These are phyloP conservation scores for Montipora foliosa DNA, from an alignment of 64 coral and sea anemone species.

Conservation along the genomic window DNA sequence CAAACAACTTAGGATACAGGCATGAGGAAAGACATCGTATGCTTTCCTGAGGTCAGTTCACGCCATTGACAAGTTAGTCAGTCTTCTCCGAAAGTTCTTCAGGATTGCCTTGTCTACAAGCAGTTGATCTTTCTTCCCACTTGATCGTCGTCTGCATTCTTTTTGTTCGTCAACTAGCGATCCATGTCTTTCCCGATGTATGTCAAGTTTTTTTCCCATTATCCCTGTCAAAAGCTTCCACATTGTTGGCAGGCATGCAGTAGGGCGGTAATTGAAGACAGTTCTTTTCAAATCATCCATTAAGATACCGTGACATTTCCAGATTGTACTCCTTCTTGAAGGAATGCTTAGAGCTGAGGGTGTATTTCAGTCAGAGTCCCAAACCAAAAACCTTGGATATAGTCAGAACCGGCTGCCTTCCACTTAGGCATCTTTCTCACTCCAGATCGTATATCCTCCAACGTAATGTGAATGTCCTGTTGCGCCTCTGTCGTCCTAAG, in stretches of 20 bases:
- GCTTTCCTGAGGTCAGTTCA: too few relatives aligned
- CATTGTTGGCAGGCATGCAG: not conserved
- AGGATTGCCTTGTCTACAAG: too few relatives aligned
- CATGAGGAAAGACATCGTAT: too few relatives aligned
- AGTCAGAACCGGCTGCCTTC: not conserved
- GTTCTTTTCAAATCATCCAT: not conserved
- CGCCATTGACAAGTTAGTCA: too few relatives aligned
- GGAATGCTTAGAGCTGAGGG: not conserved
- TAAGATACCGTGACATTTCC: not conserved
- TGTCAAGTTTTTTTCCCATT: not conserved
- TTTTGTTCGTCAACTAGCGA: not conserved
- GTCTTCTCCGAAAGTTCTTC: too few relatives aligned
- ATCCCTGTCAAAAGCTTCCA: not conserved
- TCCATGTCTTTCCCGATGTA: not conserved
- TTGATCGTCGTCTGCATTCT: too few relatives aligned
- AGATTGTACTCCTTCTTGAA: not conserved
- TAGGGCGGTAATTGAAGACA: not conserved
- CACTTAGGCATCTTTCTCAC: not conserved
- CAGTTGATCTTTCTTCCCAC: too few relatives aligned
- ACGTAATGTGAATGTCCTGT: not conserved
- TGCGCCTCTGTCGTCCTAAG: not conserved
- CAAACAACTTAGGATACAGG: too few relatives aligned
- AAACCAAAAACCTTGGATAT: not conserved
- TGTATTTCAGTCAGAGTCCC: not conserved
- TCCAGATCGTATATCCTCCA: not conserved